Conservation (phyloP, 2,113 vertebrate species). For the Sprattus sprattus region DNA sequence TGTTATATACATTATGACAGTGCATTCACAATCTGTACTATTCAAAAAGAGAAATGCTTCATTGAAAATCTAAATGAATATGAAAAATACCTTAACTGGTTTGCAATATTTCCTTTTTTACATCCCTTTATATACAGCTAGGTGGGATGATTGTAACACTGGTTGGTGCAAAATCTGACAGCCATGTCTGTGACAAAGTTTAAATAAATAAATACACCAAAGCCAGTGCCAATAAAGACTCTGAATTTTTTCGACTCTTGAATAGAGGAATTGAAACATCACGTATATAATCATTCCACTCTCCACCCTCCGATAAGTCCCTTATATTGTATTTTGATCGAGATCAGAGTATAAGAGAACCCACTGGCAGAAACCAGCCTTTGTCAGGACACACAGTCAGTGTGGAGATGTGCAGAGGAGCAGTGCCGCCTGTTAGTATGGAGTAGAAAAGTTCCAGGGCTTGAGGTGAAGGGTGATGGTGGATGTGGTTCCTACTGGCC, state of each 20-base stretch:
- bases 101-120: conserved; percentile 4
- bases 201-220: neutral
- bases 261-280: neutral
- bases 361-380: neutral
- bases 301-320: neutral
- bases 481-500: conserved; percentile 55
- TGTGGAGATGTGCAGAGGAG: neutral
- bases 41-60: conserved; percentile 1
- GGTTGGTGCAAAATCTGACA: conserved; percentile 2
- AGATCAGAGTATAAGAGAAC: neutral
- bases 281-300: neutral
- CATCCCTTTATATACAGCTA: neutral
- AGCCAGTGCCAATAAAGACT: neutral
- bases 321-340: neutral
- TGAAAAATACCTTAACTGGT: neutral
- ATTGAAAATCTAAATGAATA: neutral
- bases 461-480: neutral
- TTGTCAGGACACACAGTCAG: neutral
- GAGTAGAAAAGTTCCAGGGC: neutral
- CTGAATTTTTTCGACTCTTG: neutral
- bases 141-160: neutral
- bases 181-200: neutral
- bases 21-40: neutral
- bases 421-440: neutral
- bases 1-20: neutral